These are phyloP conservation scores for Ophiothrix spiculata DNA, from an alignment of 35 echinoderm and acorn worm genomes.

Conservation along the genomic window DNA sequence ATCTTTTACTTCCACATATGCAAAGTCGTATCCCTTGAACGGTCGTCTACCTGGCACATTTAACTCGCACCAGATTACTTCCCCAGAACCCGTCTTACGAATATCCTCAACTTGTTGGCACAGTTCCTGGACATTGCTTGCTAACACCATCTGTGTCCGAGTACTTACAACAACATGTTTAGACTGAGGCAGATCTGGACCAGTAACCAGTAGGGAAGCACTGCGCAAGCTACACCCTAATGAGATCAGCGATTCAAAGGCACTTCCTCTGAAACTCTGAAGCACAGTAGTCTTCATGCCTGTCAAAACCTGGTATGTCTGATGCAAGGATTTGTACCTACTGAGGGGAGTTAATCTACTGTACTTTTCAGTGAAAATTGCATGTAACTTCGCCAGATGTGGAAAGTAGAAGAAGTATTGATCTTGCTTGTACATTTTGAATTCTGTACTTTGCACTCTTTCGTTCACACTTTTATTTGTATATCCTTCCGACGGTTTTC, in stretches of 20 bases:
- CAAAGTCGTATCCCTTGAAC: background rate
- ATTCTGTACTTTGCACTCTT: background rate
- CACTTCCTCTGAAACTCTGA: background rate
- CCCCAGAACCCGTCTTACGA: background rate
- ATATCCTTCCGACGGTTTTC: too few species aligned
- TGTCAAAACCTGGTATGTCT: background rate
- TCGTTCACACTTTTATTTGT: background rate
- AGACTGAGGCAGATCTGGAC: too few species aligned
- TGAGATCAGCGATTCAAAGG: too few species aligned
- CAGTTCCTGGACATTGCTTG: background rate
- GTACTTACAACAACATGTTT: background rate
- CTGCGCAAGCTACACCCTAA: too few species aligned
- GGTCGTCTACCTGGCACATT: background rate
- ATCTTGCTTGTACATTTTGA: background rate
- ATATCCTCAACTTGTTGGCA: background rate
- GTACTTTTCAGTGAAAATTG: background rate
- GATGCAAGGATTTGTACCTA: background rate
- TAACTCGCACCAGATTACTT: background rate
- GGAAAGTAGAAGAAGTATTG: background rate
- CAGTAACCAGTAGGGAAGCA: too few species aligned
- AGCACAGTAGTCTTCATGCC: too few species aligned
- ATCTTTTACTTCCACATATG: background rate
- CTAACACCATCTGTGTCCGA: background rate
- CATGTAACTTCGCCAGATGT: background rate
- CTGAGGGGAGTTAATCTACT: background rate